phyloP scores from a whole-genome alignment of 1,140 invertebrate genomes.

The Dinothrombium tinctorium region DNA sequence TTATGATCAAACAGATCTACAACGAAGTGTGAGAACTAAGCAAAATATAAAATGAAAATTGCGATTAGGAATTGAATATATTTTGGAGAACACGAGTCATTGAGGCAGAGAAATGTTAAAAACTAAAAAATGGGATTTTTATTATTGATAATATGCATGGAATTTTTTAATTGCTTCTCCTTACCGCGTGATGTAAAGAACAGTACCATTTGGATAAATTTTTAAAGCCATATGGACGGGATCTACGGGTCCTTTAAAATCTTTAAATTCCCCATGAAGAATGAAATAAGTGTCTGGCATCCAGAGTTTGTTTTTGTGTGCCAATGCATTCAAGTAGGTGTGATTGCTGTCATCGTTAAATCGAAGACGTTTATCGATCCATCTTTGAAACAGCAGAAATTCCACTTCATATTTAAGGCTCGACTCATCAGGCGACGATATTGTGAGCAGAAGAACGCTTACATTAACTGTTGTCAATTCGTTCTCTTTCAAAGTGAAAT shows the following conservation, averaged over 20 bases:
- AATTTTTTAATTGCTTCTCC: too few species aligned
- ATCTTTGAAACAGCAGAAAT: conserved; percentile 67
- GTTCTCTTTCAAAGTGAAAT: too few species aligned
- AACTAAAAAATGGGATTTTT: too few species aligned
- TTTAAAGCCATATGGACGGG: conserved; percentile 68
- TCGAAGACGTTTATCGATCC: conserved; percentile 58
- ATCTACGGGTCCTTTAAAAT: conserved; percentile 64
- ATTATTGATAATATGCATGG: too few species aligned
- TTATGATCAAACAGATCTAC: too few species aligned
- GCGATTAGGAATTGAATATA: too few species aligned
- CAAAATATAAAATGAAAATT: too few species aligned
- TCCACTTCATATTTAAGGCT: conserved; percentile 89
- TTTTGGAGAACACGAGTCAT: too few species aligned
- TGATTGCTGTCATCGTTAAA: conserved; percentile 59
- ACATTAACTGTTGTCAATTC: conserved; percentile 75
- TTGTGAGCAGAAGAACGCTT: conserved; percentile 65
- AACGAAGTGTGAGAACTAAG: too few species aligned
- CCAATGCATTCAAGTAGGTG: conserved; percentile 70
- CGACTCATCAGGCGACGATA: conserved; percentile 79
- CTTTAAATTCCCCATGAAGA: conserved; percentile 54
- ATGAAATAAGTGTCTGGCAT: conserved; percentile 80
- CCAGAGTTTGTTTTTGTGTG: conserved; percentile 69
- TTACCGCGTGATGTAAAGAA: conserved; percentile 56
- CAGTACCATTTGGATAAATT: conserved; percentile 69
- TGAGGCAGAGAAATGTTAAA: too few species aligned